Evolutionary conservation across 2,113 vertebrate genomes (phyloP), one percentile per base, ranked within the genome.

Genomic region (Corydoras sp.): DNA sequence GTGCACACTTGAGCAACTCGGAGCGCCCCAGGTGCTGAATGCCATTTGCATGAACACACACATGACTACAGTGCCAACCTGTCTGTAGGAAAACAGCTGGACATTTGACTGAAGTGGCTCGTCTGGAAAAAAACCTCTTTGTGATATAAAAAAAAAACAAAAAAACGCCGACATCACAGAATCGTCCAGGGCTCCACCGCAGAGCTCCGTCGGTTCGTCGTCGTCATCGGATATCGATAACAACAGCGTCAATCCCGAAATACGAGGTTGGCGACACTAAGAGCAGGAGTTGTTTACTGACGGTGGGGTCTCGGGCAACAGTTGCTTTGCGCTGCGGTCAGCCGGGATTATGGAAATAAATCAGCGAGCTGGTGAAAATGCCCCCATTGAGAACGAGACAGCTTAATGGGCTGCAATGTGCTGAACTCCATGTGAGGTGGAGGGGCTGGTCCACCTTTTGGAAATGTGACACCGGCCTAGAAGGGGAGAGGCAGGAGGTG

Each of bases 361-460:
- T 88, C 83, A 87, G 79, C 77, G 71, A 60, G 6, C 2, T 29
- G 73, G 80, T 70, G 66, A 15, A 81, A 76, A 85, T 82, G 80
- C 76, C 58, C 72, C 81, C 76, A 84, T 84, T 84, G 82, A 87
- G 73, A 74, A 65, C 53, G 54, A 51, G 86, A 85, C 86, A 87
- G 79, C 81, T 87, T 88, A 87, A 88, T 79, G 80, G 79, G 72
- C 76, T 60, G 78, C 77, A 85, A 84, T 82, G 84, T 75, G 81
- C 80, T 61, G 62, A 56, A 77, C 81, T 82, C 80, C 79, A 60
- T 77, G 79, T 65, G 82, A 77, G 80, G 77, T 62, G 81, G 76
- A 78, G 75, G 49, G 70, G 67, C 80, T 82, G 73, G 84, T 83
- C 82, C 83, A 84, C 80, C 79, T 49, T 72, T 67, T 67, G 79